phyloP scores from a whole-genome alignment of 2,888 invertebrate species.

The Tetranychus piercei region DNA sequence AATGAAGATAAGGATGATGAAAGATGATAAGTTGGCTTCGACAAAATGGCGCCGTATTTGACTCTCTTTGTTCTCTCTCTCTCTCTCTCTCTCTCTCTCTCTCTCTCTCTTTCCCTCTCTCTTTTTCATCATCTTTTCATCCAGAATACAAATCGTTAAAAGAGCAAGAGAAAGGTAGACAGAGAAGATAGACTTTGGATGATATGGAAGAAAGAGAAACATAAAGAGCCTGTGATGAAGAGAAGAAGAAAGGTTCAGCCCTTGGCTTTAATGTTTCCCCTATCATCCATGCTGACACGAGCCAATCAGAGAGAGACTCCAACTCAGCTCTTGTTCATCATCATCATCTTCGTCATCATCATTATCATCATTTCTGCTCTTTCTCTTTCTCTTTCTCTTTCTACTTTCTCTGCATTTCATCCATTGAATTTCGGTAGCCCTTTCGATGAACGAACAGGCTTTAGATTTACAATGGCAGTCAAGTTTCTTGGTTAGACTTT shows the following conservation, averaged over 20 bases:
- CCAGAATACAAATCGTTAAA: neutral
- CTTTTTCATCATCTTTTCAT: neutral
- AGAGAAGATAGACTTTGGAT: neutral
- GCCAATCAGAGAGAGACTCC: neutral
- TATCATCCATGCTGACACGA: neutral
- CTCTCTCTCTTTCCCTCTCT: slow-evolving; percentile 12
- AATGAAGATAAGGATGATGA: neutral
- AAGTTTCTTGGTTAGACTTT: too few relatives aligned
- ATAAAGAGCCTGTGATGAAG: neutral
- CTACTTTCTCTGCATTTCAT: too few relatives aligned
- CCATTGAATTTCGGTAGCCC: too few relatives aligned
- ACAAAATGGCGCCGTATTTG: neutral
- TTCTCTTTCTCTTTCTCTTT: neutral
- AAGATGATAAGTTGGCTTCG: neutral
- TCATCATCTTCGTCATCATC: neutral
- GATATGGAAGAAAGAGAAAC: slow-evolving; percentile 3
- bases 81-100: slow-evolving; percentile 9
- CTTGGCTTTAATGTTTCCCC: neutral
- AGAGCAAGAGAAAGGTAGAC: neutral
- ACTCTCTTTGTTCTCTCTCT: neutral
- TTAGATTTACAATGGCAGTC: too few relatives aligned
- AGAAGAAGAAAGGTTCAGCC: neutral
- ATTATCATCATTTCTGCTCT: neutral
- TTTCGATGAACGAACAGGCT: too few relatives aligned
- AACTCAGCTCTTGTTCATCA: slow-evolving; percentile 2